Evolutionary conservation across 2,113 vertebrate species (phyloP), one percentile per base, ranked within the genome.

Genomic region (Etheostoma cragini): DNA sequence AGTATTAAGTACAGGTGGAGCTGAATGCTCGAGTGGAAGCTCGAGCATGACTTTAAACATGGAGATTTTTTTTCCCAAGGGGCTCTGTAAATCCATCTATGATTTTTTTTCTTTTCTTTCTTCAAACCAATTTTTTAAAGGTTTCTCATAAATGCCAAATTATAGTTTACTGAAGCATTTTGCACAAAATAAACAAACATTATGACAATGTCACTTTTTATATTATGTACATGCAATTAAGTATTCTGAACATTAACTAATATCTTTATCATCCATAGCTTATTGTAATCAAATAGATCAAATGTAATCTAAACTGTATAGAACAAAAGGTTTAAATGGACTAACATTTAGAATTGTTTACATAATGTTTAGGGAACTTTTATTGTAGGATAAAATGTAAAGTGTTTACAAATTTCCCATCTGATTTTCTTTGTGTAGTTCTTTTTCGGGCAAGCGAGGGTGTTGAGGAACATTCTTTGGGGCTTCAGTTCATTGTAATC

Each of bases 151-250:
- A 94, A 95, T 94, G 95, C 95, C 95, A 96, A 95, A 94, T 95
- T 91, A 90, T 95, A 95, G 94, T 95, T 96, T 95, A 96, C 94
- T 95, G 93, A 95, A 95, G 95, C 94, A 94, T 95, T 96, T 96
- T 96, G 95, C 95, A 95, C 95, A 95, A 90, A 95, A 92, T 89
- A 90, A 93, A 85, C 89, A 88, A 88, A 90, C 91, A 90, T 87
- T 85, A 93, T 89, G 84, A 87, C 87, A 88, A 89, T 91, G 94
- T 95, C 94, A 95, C 93, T 95, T 96, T 92, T 94, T 95, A 89
- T 94, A 94, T 91, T 86, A 94, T 94, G 93, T 94, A 95, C 94
- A 92, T 95, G 91, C 83, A 93, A 93, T 88, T 82, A 94, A 92
- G 91, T 92, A 95, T 95, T 94, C 87, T 86, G 88, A 94, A 91